A percentile compares a stretch with the other conserved stretches of the same genome.
Evolutionary conservation across 2,113 vertebrate genomes (phyloP).

Genomic region (Stercorarius parasiticus): DNA sequence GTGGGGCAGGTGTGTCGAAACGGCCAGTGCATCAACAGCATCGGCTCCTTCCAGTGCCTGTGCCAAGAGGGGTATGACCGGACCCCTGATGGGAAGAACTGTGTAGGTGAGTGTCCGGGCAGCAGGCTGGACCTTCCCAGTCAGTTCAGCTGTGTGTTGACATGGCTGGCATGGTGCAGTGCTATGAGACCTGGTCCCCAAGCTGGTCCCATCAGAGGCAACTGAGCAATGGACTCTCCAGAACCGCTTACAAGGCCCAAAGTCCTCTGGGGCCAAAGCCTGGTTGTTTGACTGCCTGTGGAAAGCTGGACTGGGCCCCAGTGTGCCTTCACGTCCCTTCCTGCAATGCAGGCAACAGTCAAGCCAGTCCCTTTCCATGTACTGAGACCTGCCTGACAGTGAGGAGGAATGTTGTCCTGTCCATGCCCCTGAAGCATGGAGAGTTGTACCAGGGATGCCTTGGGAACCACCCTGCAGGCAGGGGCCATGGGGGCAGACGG

Average conservation of each 20-base stretch:
- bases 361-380: rapidly evolving
- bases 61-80: slow-evolving; percentile 92
- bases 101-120: slow-evolving; percentile 79
- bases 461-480: background rate
- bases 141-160: background rate
- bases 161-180: background rate
- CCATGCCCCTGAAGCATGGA: background rate
- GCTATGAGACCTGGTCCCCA: background rate
- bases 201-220: background rate
- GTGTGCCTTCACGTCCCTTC: background rate
- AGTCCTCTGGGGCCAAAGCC: background rate
- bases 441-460: background rate
- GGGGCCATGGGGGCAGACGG: background rate
- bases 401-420: background rate
- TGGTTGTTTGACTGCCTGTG: background rate
- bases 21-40: slow-evolving; percentile 88
- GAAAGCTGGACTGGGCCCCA: background rate
- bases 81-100: slow-evolving; percentile 89
- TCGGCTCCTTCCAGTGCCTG: slow-evolving; percentile 91
- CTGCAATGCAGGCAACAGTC: background rate
- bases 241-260: background rate
- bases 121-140: background rate
- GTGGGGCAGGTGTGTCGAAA: slow-evolving; percentile 89
- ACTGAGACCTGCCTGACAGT: background rate
- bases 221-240: background rate